phyloP scores from a whole-genome alignment of 2,113 vertebrate genomes.

The Bufo gargarizans region DNA sequence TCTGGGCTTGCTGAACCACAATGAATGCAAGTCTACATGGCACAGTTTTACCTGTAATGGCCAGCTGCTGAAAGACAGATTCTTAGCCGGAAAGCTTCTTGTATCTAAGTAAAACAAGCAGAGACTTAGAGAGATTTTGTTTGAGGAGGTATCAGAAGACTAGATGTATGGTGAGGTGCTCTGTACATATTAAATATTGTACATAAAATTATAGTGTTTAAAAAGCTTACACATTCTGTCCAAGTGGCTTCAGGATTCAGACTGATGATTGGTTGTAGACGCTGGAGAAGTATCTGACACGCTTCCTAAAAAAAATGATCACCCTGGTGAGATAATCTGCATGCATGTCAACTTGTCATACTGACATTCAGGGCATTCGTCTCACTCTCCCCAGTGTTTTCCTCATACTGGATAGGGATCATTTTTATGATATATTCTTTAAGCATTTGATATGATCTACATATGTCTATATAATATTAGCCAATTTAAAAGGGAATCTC shows the following conservation, averaged over 20 bases:
- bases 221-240: constrained; percentile 84
- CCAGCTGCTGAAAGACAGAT: constrained; percentile 88
- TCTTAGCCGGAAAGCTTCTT: constrained; percentile 77
- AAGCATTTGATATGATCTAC: too few relatives aligned
- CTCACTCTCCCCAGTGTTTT: not conserved
- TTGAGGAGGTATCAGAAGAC: too few relatives aligned
- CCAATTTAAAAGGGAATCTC: too few relatives aligned
- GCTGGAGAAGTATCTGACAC: constrained; percentile 83
- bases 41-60: constrained; percentile 78
- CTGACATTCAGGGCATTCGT: not conserved
- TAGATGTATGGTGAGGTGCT: not conserved
- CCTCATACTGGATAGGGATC: not conserved
- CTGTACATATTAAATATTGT: not conserved
- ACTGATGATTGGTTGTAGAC: constrained; percentile 82
- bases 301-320: constrained; percentile 74
- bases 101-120: constrained; percentile 68
- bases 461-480: too few relatives aligned
- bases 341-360: not conserved
- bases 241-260: constrained; percentile 80
- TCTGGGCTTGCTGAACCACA: not conserved
- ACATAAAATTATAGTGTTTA: not conserved
- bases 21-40: not conserved
- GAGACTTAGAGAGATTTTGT: not conserved
- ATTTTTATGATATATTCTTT: not conserved
- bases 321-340: not conserved